Evolutionary conservation across 2,888 invertebrate species (phyloP), one percentile per base, ranked within the genome.

Genomic region (Dryobota labecula): DNA sequence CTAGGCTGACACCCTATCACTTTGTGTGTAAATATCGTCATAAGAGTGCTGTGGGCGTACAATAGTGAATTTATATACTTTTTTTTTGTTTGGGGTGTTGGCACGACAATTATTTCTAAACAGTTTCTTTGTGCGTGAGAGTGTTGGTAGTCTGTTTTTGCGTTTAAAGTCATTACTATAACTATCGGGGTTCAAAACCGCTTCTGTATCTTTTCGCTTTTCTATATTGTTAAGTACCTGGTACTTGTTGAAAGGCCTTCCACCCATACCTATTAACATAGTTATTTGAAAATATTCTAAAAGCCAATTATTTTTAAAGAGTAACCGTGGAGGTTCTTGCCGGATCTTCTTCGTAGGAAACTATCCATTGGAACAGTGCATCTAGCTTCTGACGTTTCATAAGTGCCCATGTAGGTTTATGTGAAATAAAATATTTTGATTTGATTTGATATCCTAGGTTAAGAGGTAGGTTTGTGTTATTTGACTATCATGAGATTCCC

Each of bases 21-120:
- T 78, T 78, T 78, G 69, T 78, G 78, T 78, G 78, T 69, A 80
- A 80, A 78, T 78, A 36, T 75, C 76, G 80, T 69, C 76, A 65
- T 75, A 80, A 38, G 43, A 43, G n/a, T 41, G 18, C 30, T 11
- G 65, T 80, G 53, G 80, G 64, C 69, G 68, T 53, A 65, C 78
- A 78, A 66, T 78, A 47, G 72, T 47, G 13, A 24, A 20, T 24
- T 43, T 64, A 20, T 56, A 54, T 13, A 18, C 18, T 41, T 57
- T 38, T 24, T n/a, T 27, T 70, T 53, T 33, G 3, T 64, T 27
- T 43, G 8, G 0, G 18, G 24, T 38, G 33, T 67, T 38, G 56
- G 20, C 38, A 18, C 5, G 20, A 60, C 41, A 33, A 51, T 57
- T 36, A 45, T 47, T 56, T 41, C 9, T 71, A n/a, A 33, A 49